These are phyloP conservation scores for Sminthurides aquaticus DNA, from an alignment of 2,888 invertebrate species.

Conservation along the genomic window DNA sequence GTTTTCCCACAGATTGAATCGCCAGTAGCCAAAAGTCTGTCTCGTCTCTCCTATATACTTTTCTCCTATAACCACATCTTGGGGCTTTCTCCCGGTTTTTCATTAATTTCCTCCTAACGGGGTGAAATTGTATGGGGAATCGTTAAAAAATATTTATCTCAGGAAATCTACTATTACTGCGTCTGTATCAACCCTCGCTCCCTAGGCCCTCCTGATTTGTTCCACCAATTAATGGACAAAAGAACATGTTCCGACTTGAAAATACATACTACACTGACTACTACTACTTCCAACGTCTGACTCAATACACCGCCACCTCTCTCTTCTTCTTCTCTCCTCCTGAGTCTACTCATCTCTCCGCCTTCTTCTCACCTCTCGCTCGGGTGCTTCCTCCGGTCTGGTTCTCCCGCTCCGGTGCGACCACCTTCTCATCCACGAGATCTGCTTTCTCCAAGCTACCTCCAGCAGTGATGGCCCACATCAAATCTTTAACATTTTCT, in stretches of 20 bases:
- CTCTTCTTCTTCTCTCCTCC: neutral
- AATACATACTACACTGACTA: no score
- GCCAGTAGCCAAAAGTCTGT: constrained; percentile 43
- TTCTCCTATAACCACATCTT: constrained; percentile 33
- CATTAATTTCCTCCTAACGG: constrained; percentile 12
- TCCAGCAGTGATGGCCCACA: no score
- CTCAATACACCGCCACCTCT: constrained; percentile 5
- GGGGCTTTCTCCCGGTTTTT: constrained; percentile 34
- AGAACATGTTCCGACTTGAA: neutral
- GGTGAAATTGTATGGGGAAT: constrained; percentile 24
- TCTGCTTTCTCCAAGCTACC: no score
- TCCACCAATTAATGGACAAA: constrained; percentile 15
- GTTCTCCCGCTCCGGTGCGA: no score
- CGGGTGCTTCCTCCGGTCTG: neutral
- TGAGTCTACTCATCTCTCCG: neutral
- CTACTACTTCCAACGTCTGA: neutral
- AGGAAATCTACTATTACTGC: constrained; percentile 26
- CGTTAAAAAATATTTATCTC: constrained; percentile 28
- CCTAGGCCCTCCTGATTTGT: constrained; percentile 8
- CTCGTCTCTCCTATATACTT: constrained; percentile 29
- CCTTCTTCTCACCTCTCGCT: neutral
- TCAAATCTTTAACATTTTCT: no score
- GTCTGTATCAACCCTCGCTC: neutral
- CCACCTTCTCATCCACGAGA: no score
- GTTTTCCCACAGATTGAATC: constrained; percentile 35